Conservation (phyloP, 2,888 invertebrate species). For the Barypeithes pellucidus region DNA sequence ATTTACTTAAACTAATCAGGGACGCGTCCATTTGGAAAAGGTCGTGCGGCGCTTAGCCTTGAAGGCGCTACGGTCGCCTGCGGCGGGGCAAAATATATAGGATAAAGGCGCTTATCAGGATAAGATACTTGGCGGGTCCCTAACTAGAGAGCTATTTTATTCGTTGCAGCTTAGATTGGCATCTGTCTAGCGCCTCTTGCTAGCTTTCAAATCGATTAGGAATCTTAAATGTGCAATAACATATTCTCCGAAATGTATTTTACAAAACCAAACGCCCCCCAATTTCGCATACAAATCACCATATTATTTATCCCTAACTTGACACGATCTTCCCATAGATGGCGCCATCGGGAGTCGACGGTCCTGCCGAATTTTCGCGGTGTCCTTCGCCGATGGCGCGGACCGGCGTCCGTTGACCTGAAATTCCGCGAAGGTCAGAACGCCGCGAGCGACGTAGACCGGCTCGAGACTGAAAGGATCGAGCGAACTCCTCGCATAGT, state of each 20-base stretch:
- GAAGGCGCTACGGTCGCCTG: too few relatives aligned
- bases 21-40: too few relatives aligned
- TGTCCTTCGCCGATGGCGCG: slow-evolving; percentile 43
- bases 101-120: too few relatives aligned
- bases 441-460: slow-evolving; percentile 48
- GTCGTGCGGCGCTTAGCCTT: too few relatives aligned
- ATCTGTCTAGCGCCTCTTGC: too few relatives aligned
- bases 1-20: too few relatives aligned
- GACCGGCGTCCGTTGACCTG: slow-evolving; percentile 48
- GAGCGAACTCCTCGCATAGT: slow-evolving; percentile 7
- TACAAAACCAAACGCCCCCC: not conserved
- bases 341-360: slow-evolving; percentile 27
- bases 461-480: slow-evolving; percentile 42
- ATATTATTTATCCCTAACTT: slow-evolving; percentile 5
- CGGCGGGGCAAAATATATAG: too few relatives aligned
- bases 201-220: not conserved
- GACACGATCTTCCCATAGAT: slow-evolving; percentile 32
- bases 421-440: slow-evolving; percentile 49
- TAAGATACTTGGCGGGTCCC: too few relatives aligned
- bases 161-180: too few relatives aligned
- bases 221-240: not conserved
- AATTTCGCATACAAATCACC: slow-evolving; percentile 11
- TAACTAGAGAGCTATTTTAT: too few relatives aligned
- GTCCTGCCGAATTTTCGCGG: slow-evolving; percentile 37
- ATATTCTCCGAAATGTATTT: not conserved